Evolutionary conservation across 2,888 invertebrate species (phyloP), one percentile per base, ranked within the genome.

Genomic region (Thymelicus sylvestris): DNA sequence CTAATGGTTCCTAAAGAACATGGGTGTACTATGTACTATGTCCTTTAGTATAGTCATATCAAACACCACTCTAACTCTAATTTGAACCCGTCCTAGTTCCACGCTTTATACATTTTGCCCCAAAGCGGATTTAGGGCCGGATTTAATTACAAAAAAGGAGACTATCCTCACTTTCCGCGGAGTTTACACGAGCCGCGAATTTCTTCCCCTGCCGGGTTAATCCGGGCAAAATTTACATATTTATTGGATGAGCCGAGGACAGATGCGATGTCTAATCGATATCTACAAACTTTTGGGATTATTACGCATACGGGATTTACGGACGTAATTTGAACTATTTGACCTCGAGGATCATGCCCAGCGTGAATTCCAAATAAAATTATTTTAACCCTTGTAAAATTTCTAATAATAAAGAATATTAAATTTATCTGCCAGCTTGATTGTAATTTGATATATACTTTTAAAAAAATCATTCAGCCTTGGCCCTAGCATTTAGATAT

Each of bases 181-280:
- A 67, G 75, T 75, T 74, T 74, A 76, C 79, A 74, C 67, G 76
- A 72, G 72, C 72, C 74, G 77, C 75, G 76, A 78, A 80, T 77
- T 80, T 78, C 78, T 79, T 78, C 74, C 70, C 74, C 63, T 64
- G 72, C 73, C 72, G 74, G 75, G 76, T 77, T 79, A 80, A 87
- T 88, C 86, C 83, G 77, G 79, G 74, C 76, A 73, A 78, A 85
- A 90, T 90, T 90, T 88, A 85, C 90, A 90, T 90, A 90, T 90
- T 90, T 90, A 90, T 90, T 90, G 88, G 88, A 81, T 82, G 82
- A 76, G 73, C 75, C 76, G 78, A 76, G 82, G 81, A 83, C 85
- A 83, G 87, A 84, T 83, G 86, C 83, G 85, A 79, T 83, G 80
- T 75, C 82, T 87, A 88, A 88, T 89, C 89, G 88, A 90, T 88